A percentile compares a stretch with the other conserved stretches of the same genome.
Evolutionary conservation across 2,113 vertebrate genomes (phyloP).

Genomic region (Nerophis lumbriciformis): DNA sequence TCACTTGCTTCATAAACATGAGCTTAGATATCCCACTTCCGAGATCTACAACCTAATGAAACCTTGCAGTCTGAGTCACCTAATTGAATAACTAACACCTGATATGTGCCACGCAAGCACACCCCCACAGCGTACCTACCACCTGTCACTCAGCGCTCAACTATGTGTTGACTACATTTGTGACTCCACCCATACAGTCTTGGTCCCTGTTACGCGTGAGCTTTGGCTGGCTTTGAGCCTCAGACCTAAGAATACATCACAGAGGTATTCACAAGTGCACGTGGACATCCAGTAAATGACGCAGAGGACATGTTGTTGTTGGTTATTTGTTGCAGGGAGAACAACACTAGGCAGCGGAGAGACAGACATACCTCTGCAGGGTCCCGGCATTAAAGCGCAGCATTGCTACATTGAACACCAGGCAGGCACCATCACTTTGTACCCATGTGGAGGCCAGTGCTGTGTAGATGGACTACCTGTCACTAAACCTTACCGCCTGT

Average conservation of each 20-base stretch:
- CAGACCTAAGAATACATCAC: slow-evolving; percentile 40
- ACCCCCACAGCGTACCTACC: slow-evolving; percentile 18
- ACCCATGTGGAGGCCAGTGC: slow-evolving; percentile 87
- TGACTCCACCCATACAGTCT: slow-evolving; percentile 11
- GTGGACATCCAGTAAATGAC: slow-evolving; percentile 24
- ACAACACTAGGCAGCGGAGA: slow-evolving; percentile 81
- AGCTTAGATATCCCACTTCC: background rate
- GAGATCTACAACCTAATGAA: background rate
- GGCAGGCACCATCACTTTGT: slow-evolving; percentile 78
- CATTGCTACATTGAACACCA: slow-evolving; percentile 92
- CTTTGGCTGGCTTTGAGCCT: slow-evolving; percentile 22
- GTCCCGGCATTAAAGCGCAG: slow-evolving; percentile 74
- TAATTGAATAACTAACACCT: slow-evolving; percentile 1
- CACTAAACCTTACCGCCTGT: slow-evolving; percentile 78
- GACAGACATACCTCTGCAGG: slow-evolving; percentile 84
- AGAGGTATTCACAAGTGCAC: slow-evolving; percentile 17
- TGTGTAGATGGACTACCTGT: slow-evolving; percentile 77
- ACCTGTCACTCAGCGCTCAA: slow-evolving; percentile 30
- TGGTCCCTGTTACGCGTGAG: slow-evolving; percentile 25
- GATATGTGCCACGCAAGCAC: slow-evolving; percentile 16
- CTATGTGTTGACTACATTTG: slow-evolving; percentile 15
- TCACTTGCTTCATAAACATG: too few species aligned
- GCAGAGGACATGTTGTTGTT: slow-evolving; percentile 28
- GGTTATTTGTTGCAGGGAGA: slow-evolving; percentile 72
- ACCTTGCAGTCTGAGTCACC: background rate